Evolutionary conservation across 2,888 invertebrate genomes (phyloP).

Genomic region (Tillus elongatus): DNA sequence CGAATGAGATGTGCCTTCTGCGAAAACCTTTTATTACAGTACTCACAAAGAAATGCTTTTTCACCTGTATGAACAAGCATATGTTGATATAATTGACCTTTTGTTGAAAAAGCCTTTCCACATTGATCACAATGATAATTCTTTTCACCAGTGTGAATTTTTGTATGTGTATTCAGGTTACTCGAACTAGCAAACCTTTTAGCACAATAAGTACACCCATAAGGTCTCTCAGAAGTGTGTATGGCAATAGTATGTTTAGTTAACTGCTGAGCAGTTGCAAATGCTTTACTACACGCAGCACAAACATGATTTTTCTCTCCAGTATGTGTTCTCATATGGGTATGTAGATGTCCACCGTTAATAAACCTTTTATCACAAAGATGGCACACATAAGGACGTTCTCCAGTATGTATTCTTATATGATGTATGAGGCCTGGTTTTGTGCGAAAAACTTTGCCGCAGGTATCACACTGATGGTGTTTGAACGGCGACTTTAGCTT

Average conservation of each 20-base stretch:
- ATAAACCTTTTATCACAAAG: slow-evolving; percentile 40
- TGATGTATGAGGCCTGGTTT: slow-evolving; percentile 41
- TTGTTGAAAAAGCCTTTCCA: slow-evolving; percentile 40
- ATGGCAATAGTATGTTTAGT: slow-evolving; percentile 41
- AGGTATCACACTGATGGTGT: slow-evolving; percentile 40
- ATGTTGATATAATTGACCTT: slow-evolving; percentile 41
- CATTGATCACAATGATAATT: slow-evolving; percentile 41
- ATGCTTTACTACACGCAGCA: slow-evolving; percentile 39
- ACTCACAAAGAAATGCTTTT: slow-evolving; percentile 40
- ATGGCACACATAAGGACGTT: slow-evolving; percentile 40
- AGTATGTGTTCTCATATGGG: slow-evolving; percentile 42
- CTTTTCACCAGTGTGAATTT: slow-evolving; percentile 42
- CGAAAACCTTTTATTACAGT: slow-evolving; percentile 40
- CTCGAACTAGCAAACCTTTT: slow-evolving; percentile 41
- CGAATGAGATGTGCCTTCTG: slow-evolving; percentile 41
- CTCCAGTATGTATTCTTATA: slow-evolving; percentile 40
- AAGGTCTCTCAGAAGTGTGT: slow-evolving; percentile 41
- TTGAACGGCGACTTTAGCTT: slow-evolving; percentile 28
- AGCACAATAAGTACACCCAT: slow-evolving; percentile 39
- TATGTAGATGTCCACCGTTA: slow-evolving; percentile 41
- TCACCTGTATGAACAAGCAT: slow-evolving; percentile 41
- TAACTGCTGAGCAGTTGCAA: slow-evolving; percentile 41
- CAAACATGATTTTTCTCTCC: slow-evolving; percentile 43
- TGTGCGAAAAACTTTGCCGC: slow-evolving; percentile 39
- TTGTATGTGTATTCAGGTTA: slow-evolving; percentile 39